Evolutionary conservation across 2,888 invertebrate species (phyloP).

Genomic region (Torymus auratus): DNA sequence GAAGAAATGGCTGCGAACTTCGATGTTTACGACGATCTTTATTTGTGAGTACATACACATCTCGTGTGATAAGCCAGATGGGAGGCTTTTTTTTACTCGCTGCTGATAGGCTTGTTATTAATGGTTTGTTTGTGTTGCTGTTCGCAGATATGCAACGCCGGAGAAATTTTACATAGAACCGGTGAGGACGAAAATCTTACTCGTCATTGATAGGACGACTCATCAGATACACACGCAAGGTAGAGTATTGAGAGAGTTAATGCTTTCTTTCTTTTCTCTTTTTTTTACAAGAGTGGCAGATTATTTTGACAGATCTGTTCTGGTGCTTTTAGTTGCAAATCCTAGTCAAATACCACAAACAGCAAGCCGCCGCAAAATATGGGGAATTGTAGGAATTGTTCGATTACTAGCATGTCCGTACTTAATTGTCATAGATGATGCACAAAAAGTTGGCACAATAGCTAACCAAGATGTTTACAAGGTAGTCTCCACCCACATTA

Average conservation of each 20-base stretch:
- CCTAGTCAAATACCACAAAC: conserved; percentile 82
- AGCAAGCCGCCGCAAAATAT: conserved; percentile 84
- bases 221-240: conserved; percentile 85
- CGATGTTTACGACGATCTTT: conserved; percentile 85
- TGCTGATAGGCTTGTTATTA: no score
- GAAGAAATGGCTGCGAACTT: conserved; percentile 71
- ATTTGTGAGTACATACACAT: conserved; percentile 80
- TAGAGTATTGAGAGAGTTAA: conserved; percentile 69
- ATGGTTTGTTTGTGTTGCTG: no score
- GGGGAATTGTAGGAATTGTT: conserved; percentile 92
- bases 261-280: neutral
- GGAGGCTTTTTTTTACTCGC: no score
- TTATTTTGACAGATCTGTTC: neutral
- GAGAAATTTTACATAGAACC: conserved; percentile 94
- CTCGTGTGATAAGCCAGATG: no score
- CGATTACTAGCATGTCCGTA: conserved; percentile 91
- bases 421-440: conserved; percentile 91
- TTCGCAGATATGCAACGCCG: conserved; percentile 86
- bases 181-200: conserved; percentile 84
- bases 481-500: conserved; percentile 87
- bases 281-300: neutral
- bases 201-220: conserved; percentile 90
- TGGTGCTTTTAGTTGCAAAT: conserved; percentile 68
- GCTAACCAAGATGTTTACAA: conserved; percentile 89
- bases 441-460: conserved; percentile 87